Percentiles rank a stretch among this genome's conserved stretches.
phyloP scores from a whole-genome alignment of 2,888 invertebrate genomes.

The Perithous albicinctus region DNA sequence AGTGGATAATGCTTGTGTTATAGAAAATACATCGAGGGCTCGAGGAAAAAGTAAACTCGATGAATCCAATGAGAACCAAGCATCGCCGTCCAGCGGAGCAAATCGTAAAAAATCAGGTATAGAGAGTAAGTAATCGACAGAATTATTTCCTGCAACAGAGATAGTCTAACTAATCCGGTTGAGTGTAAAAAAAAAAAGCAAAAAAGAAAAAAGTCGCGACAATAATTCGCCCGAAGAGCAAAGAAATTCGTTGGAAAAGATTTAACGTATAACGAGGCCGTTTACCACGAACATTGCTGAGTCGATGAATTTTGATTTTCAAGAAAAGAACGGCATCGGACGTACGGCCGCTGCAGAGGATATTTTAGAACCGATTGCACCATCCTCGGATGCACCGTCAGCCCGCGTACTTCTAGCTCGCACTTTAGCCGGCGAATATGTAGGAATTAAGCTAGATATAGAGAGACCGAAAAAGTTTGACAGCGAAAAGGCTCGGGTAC shows the following conservation, averaged over 20 bases:
- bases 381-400: slow-evolving; percentile 71
- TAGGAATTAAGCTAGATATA: slow-evolving; percentile 89
- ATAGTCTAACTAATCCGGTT: neutral
- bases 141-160: neutral
- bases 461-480: slow-evolving; percentile 87
- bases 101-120: slow-evolving; percentile 76
- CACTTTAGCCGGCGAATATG: slow-evolving; percentile 87
- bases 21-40: slow-evolving; percentile 79
- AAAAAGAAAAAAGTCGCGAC: slow-evolving; percentile 27
- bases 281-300: slow-evolving; percentile 32
- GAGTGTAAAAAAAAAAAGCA: too few relatives aligned
- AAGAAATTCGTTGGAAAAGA: neutral
- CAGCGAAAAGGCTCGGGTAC: slow-evolving; percentile 87
- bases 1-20: slow-evolving; percentile 56
- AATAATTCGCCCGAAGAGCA: slow-evolving; percentile 3
- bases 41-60: slow-evolving; percentile 79
- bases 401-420: slow-evolving; percentile 87
- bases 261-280: slow-evolving; percentile 16
- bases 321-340: slow-evolving; percentile 75
- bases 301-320: slow-evolving; percentile 57
- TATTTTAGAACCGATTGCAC: slow-evolving; percentile 66
- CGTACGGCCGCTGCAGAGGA: slow-evolving; percentile 71
- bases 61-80: slow-evolving; percentile 78
- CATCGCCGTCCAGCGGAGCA: slow-evolving; percentile 73
- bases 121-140: slow-evolving; percentile 78